phyloP scores from a whole-genome alignment of 2,888 invertebrate species.

The Tiliacea aurago region DNA sequence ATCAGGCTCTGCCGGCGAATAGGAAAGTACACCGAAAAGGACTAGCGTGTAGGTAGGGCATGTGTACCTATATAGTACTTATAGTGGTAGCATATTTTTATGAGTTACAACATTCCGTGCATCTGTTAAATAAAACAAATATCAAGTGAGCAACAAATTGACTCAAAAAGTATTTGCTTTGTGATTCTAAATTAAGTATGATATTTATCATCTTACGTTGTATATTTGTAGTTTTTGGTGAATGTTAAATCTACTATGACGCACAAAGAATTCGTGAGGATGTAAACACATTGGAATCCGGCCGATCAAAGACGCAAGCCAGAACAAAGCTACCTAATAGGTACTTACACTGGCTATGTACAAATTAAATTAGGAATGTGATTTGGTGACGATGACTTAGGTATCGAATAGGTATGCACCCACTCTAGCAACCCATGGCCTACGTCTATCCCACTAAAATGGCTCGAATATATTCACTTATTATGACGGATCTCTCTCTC shows the following conservation, averaged over 20 bases:
- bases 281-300: constrained; percentile 50
- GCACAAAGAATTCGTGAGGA: constrained; percentile 47
- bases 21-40: constrained; percentile 68
- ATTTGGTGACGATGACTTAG: background rate
- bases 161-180: constrained; percentile 40
- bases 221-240: constrained; percentile 48
- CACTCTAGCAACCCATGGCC: background rate
- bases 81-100: background rate
- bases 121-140: constrained; percentile 20
- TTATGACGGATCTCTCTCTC: background rate
- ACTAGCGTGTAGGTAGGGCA: constrained; percentile 37
- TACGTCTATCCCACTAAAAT: background rate
- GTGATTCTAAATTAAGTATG: constrained; percentile 39
- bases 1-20: constrained; percentile 68
- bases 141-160: constrained; percentile 14
- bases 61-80: background rate
- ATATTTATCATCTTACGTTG: constrained; percentile 40
- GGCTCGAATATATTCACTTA: background rate
- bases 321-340: constrained; percentile 22
- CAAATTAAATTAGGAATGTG: constrained; percentile 5
- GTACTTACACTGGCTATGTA: constrained; percentile 19
- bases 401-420: too few species aligned
- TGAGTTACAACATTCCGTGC: constrained; percentile 12
- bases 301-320: constrained; percentile 23
- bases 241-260: constrained; percentile 54